Evolutionary conservation across 2,113 vertebrate species (phyloP).

Genomic region (Gymnogyps californianus): DNA sequence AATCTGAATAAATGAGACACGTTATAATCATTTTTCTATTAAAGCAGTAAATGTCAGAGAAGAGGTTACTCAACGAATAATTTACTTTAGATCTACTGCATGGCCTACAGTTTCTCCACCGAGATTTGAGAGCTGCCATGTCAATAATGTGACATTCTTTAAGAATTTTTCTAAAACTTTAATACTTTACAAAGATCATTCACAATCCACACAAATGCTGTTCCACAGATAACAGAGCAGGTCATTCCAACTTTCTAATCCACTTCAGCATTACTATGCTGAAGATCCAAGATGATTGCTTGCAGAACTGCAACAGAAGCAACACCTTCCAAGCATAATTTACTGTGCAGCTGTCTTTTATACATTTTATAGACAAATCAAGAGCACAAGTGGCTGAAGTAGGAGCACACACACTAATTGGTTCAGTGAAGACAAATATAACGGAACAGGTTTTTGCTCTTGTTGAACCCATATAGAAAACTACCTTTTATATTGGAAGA

Average conservation of each 20-base stretch:
- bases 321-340: background rate
- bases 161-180: background rate
- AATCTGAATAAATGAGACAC: background rate
- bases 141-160: background rate
- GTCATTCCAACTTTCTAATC: background rate
- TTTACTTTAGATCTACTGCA: background rate
- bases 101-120: background rate
- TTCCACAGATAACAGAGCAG: background rate
- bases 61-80: background rate
- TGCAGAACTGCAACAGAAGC: background rate
- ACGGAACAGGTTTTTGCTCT: background rate
- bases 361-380: background rate
- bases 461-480: background rate
- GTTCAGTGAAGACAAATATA: background rate
- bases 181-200: background rate
- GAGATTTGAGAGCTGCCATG: background rate
- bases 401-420: background rate
- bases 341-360: background rate
- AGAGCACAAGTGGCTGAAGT: background rate
- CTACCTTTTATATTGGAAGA: background rate
- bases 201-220: background rate
- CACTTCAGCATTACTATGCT: background rate
- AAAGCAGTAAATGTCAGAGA: background rate
- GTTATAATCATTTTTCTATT: background rate
- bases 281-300: background rate